Percentiles rank a stretch among this genome's conserved stretches.
Evolutionary conservation across 2,113 vertebrate species (phyloP).

Genomic region (Colossoma macropomum): DNA sequence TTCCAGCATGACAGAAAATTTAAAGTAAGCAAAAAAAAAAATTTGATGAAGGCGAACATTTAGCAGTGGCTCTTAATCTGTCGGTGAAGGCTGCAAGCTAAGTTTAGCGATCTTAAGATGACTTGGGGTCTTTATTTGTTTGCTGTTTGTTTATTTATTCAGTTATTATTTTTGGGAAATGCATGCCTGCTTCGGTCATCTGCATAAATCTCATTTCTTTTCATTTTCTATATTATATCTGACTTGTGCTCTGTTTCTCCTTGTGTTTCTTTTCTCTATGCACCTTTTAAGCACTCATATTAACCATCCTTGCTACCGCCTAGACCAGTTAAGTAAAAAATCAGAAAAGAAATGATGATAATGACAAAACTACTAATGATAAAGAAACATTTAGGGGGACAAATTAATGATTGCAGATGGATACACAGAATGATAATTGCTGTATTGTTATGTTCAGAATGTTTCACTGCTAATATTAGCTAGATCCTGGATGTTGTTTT

Average conservation of each 20-base stretch:
- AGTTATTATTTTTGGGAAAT: constrained; percentile 58
- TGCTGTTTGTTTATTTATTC: background rate
- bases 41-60: too few relatives aligned
- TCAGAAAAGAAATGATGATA: constrained; percentile 61
- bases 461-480: constrained; percentile 62
- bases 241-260: constrained; percentile 96
- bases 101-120: constrained; percentile 30
- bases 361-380: constrained; percentile 53
- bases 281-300: constrained; percentile 99
- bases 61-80: background rate
- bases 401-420: background rate
- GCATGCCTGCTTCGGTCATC: constrained; percentile 89
- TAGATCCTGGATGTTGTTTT: constrained; percentile 56
- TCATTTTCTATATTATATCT: constrained; percentile 88
- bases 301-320: constrained; percentile 99
- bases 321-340: constrained; percentile 99
- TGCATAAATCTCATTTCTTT: constrained; percentile 91
- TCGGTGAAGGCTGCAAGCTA: constrained; percentile 70
- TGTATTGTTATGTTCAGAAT: constrained; percentile 7
- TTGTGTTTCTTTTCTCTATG: constrained; percentile 88
- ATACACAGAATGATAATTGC: constrained; percentile 9
- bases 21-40: too few relatives aligned
- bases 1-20: too few relatives aligned
- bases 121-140: constrained; percentile 33
- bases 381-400: constrained; percentile 48